phyloP scores from a whole-genome alignment of 64 coral and sea anemone genomes.

The Orbicella faveolata region DNA sequence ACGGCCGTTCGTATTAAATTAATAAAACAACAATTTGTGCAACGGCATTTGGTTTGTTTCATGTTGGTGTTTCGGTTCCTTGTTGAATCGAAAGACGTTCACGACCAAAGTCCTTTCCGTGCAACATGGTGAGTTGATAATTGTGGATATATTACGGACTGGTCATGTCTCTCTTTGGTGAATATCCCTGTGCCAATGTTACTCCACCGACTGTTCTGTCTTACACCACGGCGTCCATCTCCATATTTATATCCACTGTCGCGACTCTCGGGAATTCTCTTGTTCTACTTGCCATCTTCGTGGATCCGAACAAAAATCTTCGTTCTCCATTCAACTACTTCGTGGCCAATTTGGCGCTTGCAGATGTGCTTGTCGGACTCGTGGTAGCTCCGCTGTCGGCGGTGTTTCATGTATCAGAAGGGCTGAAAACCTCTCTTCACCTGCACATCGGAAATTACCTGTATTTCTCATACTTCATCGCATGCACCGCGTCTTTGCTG shows the following conservation, averaged over 20 bases:
- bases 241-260: constrained; percentile 32
- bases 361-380: constrained; percentile 57
- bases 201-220: constrained; percentile 37
- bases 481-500: constrained; percentile 76
- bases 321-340: constrained; percentile 75
- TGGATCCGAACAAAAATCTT: constrained; percentile 61
- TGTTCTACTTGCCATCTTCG: constrained; percentile 51
- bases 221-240: constrained; percentile 60
- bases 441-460: background rate
- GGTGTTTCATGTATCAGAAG: constrained; percentile 61
- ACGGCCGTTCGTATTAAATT: too few relatives aligned
- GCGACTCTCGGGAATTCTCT: constrained; percentile 67
- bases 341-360: constrained; percentile 61
- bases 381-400: constrained; percentile 55
- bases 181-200: constrained; percentile 36
- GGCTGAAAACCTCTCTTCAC: background rate
- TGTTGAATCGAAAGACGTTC: too few relatives aligned
- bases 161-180: constrained; percentile 30
- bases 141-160: too few relatives aligned
- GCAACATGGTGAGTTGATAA: too few relatives aligned
- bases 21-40: too few relatives aligned
- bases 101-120: too few relatives aligned
- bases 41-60: too few relatives aligned
- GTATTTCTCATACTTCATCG: constrained; percentile 74
- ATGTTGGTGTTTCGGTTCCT: too few relatives aligned